phyloP scores from a whole-genome alignment of 2,888 invertebrate species.

The Oscheius sp. region DNA sequence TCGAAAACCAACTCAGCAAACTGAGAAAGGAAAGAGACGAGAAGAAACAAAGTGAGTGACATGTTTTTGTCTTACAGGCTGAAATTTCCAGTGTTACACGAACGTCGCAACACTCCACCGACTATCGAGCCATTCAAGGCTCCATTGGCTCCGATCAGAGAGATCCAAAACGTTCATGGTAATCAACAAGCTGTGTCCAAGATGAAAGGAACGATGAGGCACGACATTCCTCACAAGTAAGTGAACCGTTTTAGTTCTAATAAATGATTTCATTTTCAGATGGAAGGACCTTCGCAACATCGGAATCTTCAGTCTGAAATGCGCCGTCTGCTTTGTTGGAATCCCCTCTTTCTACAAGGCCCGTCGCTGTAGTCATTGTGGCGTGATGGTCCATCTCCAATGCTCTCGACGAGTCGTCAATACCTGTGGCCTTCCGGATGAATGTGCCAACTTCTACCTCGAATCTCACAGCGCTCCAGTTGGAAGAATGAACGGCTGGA shows the following conservation, averaged over 20 bases:
- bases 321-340: slow-evolving; percentile 54
- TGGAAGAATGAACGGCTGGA: slow-evolving; percentile 61
- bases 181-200: background rate
- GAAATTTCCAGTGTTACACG: slow-evolving; percentile 26
- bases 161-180: background rate
- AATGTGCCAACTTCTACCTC: slow-evolving; percentile 49
- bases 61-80: background rate
- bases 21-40: slow-evolving; percentile 36
- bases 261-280: slow-evolving; percentile 25
- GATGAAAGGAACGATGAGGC: slow-evolving; percentile 46
- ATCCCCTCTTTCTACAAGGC: slow-evolving; percentile 44
- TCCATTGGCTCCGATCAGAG: background rate
- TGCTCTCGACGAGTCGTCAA: slow-evolving; percentile 50
- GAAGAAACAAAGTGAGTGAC: slow-evolving; percentile 18
- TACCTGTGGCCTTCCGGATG: slow-evolving; percentile 53
- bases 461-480: slow-evolving; percentile 33
- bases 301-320: slow-evolving; percentile 48
- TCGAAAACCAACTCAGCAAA: slow-evolving; percentile 34
- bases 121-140: slow-evolving; percentile 16
- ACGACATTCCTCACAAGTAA: slow-evolving; percentile 52
- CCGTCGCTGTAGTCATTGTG: slow-evolving; percentile 47
- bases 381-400: slow-evolving; percentile 44
- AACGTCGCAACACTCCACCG: slow-evolving; percentile 33
- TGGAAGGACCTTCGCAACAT: slow-evolving; percentile 54
- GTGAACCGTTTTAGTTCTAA: background rate